Conservation (phyloP, 2,113 vertebrate genomes). For the Ictidomys tridecemlineatus region DNA sequence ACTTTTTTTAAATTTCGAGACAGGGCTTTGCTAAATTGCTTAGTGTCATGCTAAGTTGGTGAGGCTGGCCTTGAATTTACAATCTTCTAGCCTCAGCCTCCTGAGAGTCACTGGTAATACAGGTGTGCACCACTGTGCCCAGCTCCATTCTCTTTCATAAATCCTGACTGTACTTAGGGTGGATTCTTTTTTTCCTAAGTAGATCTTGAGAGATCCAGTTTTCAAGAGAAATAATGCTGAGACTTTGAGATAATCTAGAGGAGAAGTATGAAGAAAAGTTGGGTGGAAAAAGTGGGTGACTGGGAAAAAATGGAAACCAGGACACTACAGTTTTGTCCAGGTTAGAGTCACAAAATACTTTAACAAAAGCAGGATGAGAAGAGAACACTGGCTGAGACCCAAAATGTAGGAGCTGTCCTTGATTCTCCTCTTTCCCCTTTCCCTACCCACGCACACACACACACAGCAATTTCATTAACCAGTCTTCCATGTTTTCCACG, state of each 20-base stretch:
- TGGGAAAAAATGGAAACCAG: not conserved
- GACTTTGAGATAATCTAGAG: not conserved
- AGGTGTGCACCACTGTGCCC: too few relatives aligned
- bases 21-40: too few relatives aligned
- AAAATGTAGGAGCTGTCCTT: not conserved
- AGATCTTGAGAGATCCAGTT: not conserved
- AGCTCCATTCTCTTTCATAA: not conserved
- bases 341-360: not conserved
- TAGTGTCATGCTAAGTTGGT: too few relatives aligned
- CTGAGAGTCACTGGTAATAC: too few relatives aligned
- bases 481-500: not conserved
- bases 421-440: not conserved
- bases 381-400: not conserved
- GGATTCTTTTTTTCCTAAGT: not conserved
- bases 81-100: too few relatives aligned
- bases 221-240: conserved; percentile 14
- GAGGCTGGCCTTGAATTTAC: too few relatives aligned
- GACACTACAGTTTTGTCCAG: not conserved
- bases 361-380: not conserved
- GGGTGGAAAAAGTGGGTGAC: not conserved
- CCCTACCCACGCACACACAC: too few relatives aligned
- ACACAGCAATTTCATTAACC: not conserved
- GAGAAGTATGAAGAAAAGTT: not conserved
- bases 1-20: too few relatives aligned
- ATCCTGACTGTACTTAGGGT: not conserved